Evolutionary conservation across 2,113 vertebrate genomes (phyloP).

Genomic region (Chelonoidis abingdonii): DNA sequence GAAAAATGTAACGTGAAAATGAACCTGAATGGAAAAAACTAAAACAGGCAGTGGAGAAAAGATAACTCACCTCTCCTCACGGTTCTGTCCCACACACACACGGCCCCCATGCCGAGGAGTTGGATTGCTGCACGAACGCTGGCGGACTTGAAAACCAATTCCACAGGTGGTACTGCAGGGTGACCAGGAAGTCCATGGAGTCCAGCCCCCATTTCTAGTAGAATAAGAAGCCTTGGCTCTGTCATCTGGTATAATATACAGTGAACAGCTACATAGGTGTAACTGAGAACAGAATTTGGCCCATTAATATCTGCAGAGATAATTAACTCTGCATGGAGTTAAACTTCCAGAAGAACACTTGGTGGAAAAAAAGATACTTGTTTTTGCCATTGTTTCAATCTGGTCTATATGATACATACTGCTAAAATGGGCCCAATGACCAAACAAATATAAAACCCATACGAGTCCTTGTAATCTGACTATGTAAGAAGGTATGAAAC

Average conservation of each 20-base stretch:
- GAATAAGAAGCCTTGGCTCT: slow-evolving; percentile 70
- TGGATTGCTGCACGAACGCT: slow-evolving; percentile 97
- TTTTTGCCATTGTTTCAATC: neutral
- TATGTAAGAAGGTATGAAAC: neutral
- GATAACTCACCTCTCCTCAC: slow-evolving; percentile 89
- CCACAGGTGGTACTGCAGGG: slow-evolving; percentile 97
- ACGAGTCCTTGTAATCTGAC: neutral
- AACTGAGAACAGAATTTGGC: neutral
- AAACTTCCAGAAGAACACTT: neutral
- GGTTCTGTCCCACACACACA: slow-evolving; percentile 97
- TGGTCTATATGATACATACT: neutral
- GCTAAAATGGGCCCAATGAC: neutral
- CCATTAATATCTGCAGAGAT: slow-evolving; percentile 45
- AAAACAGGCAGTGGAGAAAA: neutral
- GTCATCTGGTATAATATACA: slow-evolving; percentile 60
- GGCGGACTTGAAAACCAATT: slow-evolving; percentile 97
- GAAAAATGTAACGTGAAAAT: neutral
- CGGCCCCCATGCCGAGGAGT: slow-evolving; percentile 93
- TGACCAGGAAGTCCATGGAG: slow-evolving; percentile 96
- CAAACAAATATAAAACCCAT: neutral
- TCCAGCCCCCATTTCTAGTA: slow-evolving; percentile 96
- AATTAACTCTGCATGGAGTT: neutral
- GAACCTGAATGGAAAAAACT: neutral
- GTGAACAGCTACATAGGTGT: slow-evolving; percentile 28
- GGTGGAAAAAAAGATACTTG: slow-evolving; percentile 1